Percentiles rank a stretch among this genome's conserved stretches.
Evolutionary conservation across 1,140 invertebrate genomes (phyloP).

Genomic region (Dendrolimus kikuchii): DNA sequence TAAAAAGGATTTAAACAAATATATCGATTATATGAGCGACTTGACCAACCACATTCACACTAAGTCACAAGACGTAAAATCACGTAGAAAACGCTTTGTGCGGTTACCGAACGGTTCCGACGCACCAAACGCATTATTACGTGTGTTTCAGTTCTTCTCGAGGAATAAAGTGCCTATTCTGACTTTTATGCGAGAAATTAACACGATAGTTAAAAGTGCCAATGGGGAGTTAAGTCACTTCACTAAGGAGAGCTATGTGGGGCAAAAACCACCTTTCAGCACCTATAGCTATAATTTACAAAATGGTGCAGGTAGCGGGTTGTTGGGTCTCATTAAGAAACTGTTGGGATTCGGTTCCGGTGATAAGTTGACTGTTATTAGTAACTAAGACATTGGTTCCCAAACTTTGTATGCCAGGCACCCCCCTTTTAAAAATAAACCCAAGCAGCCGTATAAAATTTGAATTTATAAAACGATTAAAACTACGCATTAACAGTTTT

Average conservation of each 20-base stretch:
- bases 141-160: slow-evolving; percentile 27
- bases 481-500: too few relatives aligned
- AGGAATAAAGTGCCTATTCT: slow-evolving; percentile 31
- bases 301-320: slow-evolving; percentile 20
- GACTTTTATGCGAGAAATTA: slow-evolving; percentile 39
- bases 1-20: too few relatives aligned
- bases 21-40: too few relatives aligned
- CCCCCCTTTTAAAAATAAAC: too few relatives aligned
- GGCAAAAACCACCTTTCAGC: slow-evolving; percentile 13
- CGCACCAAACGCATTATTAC: slow-evolving; percentile 2
- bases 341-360: slow-evolving; percentile 30
- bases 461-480: too few relatives aligned
- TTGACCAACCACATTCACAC: not conserved
- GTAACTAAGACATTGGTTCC: not conserved
- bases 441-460: too few relatives aligned
- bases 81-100: not conserved
- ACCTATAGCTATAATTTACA: slow-evolving; percentile 31
- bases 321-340: slow-evolving; percentile 29
- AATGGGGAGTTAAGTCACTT: slow-evolving; percentile 37
- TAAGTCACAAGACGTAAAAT: not conserved
- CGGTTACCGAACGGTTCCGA: not conserved
- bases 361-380: slow-evolving; percentile 24
- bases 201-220: slow-evolving; percentile 34
- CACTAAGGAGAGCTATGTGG: slow-evolving; percentile 36
- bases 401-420: too few relatives aligned